Evolutionary conservation across 2,888 invertebrate genomes (phyloP), one percentile per base, ranked within the genome.

Genomic region (Aphelenchoides bicaudatus): DNA sequence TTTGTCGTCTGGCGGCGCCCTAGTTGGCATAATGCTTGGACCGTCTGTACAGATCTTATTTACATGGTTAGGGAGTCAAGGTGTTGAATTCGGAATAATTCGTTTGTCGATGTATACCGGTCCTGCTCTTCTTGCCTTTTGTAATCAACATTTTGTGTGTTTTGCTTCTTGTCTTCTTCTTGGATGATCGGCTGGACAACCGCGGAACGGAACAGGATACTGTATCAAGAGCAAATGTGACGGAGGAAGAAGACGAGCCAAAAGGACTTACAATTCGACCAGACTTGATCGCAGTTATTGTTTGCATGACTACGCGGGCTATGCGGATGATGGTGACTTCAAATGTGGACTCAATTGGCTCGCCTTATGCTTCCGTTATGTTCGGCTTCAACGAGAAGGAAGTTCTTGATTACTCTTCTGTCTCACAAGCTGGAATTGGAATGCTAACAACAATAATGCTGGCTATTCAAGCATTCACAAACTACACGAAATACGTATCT

Each of bases 351-450:
- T 62, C 62, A 39, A 66, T 66, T 21, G 68, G 68, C 0, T 47
- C 66, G 4, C 68, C 68, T 0, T 68, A 56, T 56, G 51, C 68
- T 8, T 64, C 68, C 39, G 47, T 68, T 25, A 68, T 68, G 68
- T 68, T 68, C 55, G 54, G 56, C 34, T 61, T 66, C 39, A 53
- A 63, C 34, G 59, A 66, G 19, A 54, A 37, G 13, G 56, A 61
- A 23, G 68, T 59, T 6, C 54, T 68, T 3, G 27, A 51, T 28
- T 66, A 59, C 59, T 68, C 65, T 30, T 62, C 63, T 1, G 49
- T 55, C 31, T 54, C 58, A 30, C 68, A 68, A 49, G 59, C 63
- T 3, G 63, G 52, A n/a, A 57, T 66, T 8, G 68, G 68, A 1
- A 46, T 39, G 2, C 50, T 68, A 23, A 69, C 68, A 16, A 55